Percentiles rank a stretch among this genome's conserved stretches.
Evolutionary conservation across 2,888 invertebrate genomes (phyloP).

Genomic region (Eucera pruinosa): DNA sequence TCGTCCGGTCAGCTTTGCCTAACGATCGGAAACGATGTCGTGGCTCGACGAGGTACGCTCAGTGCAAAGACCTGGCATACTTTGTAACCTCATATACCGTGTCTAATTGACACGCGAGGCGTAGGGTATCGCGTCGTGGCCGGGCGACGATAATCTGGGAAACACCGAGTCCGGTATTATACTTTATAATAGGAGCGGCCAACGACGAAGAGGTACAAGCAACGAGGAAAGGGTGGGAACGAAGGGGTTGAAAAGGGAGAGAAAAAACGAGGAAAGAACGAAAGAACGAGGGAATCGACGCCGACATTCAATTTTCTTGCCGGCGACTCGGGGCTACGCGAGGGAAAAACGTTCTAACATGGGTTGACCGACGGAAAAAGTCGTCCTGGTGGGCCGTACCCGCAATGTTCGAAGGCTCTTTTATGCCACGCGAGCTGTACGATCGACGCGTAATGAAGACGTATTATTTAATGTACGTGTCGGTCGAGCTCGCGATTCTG

Average conservation of each 20-base stretch:
- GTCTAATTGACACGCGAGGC: constrained; percentile 81
- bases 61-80: constrained; percentile 74
- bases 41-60: constrained; percentile 52
- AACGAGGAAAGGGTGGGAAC: not conserved
- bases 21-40: constrained; percentile 71
- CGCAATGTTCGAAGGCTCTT: constrained; percentile 48
- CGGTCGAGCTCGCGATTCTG: constrained; percentile 23
- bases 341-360: constrained; percentile 17
- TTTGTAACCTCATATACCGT: constrained; percentile 77
- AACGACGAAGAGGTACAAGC: constrained; percentile 1
- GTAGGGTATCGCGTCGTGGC: constrained; percentile 74
- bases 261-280: constrained; percentile 13
- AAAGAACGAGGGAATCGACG: constrained; percentile 66
- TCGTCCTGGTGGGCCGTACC: constrained; percentile 50
- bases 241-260: not conserved
- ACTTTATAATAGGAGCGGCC: constrained; percentile 77
- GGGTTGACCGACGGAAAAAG: constrained; percentile 46
- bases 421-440: constrained; percentile 72
- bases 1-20: constrained; percentile 56
- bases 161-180: constrained; percentile 77
- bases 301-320: constrained; percentile 72
- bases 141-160: constrained; percentile 78
- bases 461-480: constrained; percentile 68
- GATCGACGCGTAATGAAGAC: constrained; percentile 72
- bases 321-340: constrained; percentile 1